A percentile compares a stretch with the other conserved stretches of the same genome.
phyloP scores from a whole-genome alignment of 1,140 invertebrate genomes.

The Pantala flavescens region DNA sequence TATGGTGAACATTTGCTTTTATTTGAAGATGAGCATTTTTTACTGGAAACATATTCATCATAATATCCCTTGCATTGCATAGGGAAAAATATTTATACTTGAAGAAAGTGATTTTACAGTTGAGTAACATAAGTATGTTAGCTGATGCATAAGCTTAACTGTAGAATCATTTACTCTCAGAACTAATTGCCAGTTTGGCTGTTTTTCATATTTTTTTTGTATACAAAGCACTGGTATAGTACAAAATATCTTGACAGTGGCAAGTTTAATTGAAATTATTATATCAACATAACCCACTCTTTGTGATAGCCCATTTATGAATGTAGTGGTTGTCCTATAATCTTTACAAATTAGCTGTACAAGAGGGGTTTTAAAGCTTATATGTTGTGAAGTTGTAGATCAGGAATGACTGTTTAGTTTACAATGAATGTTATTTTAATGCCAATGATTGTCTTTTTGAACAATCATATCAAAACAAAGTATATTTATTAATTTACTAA shows the following conservation, averaged over 20 bases:
- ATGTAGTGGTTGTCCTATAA: neutral
- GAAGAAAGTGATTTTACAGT: neutral
- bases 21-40: neutral
- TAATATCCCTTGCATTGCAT: neutral
- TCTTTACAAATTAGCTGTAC: neutral
- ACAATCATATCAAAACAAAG: neutral
- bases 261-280: neutral
- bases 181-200: neutral
- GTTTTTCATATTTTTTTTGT: neutral
- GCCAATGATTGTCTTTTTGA: neutral
- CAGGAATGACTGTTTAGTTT: neutral
- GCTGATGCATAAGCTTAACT: neutral
- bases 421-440: neutral
- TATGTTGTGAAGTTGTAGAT: neutral
- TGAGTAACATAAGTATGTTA: neutral
- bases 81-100: neutral
- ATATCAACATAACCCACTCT: neutral
- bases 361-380: neutral
- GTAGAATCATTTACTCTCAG: neutral
- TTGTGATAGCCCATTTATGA: neutral
- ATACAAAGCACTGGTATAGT: neutral
- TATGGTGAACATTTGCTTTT: neutral
- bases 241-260: neutral
- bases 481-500: neutral
- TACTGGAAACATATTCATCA: neutral